Evolutionary conservation across 2,113 vertebrate species (phyloP), one percentile per base, ranked within the genome.

Genomic region (Cryptomyrus ogoouensis): DNA sequence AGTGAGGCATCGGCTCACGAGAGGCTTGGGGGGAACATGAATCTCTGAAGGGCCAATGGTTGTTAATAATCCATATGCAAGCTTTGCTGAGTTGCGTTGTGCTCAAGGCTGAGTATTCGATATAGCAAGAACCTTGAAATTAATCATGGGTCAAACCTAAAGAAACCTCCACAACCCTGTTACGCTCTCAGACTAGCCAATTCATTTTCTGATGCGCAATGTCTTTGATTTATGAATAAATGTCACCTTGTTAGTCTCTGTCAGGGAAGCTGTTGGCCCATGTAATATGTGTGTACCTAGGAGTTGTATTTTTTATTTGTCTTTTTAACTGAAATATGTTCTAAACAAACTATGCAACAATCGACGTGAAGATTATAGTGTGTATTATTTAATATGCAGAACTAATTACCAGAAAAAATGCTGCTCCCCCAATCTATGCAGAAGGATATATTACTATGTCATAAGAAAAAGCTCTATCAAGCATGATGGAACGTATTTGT

Each of bases 131-230:
- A 84, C 90, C 88, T 47, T 44, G 58, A 90, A 92, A 90, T 91
- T 90, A 91, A 92, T 91, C 83, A 90, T 31, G 49, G 47, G 80
- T 62, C 35, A 70, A n/a, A 53, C 77, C 90, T 80, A 91, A 91
- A 91, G 90, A 52, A 62, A 83, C 89, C 87, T 88, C 7, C 42
- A 80, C 74, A 87, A 92, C 89, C 90, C 88, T 89, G 90, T 92
- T 92, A 91, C n/a, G 74, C 50, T 27, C 50, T 9, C 46, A 70
- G 70, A 91, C 85, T 66, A 83, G 56, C 50, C 80, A 27, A 88
- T 90, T 88, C 58, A 90, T 91, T 89, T 89, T 70, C 77, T 91
- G 89, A 90, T 88, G 89, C 70, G 44, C 77, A 88, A 88, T 74
- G 50, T 47, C n/a, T 58, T 44, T 46, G 89, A 89, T 90, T 88